Evolutionary conservation across 2,888 invertebrate genomes (phyloP).

Genomic region (Dichetophora obliterata): DNA sequence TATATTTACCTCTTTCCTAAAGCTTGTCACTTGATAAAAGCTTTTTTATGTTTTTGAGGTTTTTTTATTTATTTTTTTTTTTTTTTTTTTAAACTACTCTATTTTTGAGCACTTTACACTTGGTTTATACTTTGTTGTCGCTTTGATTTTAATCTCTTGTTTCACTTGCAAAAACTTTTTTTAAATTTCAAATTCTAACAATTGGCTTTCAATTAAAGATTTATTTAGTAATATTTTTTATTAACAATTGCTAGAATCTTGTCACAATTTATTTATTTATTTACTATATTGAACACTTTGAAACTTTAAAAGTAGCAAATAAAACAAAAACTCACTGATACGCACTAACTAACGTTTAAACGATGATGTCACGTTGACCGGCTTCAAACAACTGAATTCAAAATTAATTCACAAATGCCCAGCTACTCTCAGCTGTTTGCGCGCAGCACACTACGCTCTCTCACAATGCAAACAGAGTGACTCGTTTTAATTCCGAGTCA

Average conservation of each 20-base stretch:
- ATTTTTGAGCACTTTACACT: not conserved
- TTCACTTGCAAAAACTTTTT: not conserved
- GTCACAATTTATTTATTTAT: too few species aligned
- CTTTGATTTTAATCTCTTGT: too few species aligned
- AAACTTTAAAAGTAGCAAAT: not conserved
- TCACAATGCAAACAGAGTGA: not conserved
- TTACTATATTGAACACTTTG: not conserved
- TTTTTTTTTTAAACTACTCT: not conserved
- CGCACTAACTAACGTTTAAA: not conserved
- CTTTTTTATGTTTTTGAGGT: not conserved
- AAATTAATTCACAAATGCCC: slow-evolving; percentile 15
- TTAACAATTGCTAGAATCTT: too few species aligned
- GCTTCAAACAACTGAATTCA: slow-evolving; percentile 36
- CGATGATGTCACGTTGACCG: slow-evolving; percentile 42
- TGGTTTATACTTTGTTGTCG: too few species aligned
- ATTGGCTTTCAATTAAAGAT: not conserved
- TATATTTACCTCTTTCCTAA: not conserved
- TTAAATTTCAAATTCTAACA: not conserved
- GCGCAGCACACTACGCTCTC: not conserved
- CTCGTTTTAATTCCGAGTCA: not conserved
- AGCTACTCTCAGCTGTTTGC: not conserved
- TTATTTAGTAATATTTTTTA: not conserved
- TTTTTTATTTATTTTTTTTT: too few species aligned
- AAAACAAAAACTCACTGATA: not conserved
- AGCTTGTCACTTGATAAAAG: not conserved